These are phyloP conservation scores for Thymelicus acteon DNA, from an alignment of 2,888 invertebrate genomes.

Conservation along the genomic window DNA sequence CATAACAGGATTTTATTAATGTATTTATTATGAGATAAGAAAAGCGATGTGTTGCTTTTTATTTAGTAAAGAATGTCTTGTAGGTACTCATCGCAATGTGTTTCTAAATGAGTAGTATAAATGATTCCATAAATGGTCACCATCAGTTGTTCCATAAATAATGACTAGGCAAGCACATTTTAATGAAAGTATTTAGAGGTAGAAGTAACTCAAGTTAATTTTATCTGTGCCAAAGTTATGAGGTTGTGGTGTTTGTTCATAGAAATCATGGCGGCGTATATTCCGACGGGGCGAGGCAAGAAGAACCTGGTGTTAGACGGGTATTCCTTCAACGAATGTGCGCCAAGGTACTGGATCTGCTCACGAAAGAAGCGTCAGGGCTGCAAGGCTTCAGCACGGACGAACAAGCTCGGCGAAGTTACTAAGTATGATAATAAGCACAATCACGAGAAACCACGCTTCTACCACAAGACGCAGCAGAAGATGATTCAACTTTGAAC, in stretches of 20 bases:
- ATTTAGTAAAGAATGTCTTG: no score
- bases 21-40: no score
- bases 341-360: conserved; percentile 61
- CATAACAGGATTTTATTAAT: no score
- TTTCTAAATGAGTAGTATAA: no score
- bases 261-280: conserved; percentile 63
- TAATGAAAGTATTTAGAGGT: no score
- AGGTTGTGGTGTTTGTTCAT: conserved; percentile 44
- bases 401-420: conserved; percentile 64
- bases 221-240: background rate
- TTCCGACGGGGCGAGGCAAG: conserved; percentile 66
- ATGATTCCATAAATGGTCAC: no score
- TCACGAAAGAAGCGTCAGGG: conserved; percentile 50
- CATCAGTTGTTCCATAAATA: no score
- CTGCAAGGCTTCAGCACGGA: conserved; percentile 65
- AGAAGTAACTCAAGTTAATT: no score
- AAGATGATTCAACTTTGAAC: conserved; percentile 52
- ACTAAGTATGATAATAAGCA: conserved; percentile 56
- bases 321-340: conserved; percentile 59
- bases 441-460: conserved; percentile 66
- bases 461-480: conserved; percentile 62
- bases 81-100: no score
- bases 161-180: no score
- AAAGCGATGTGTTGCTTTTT: no score
- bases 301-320: conserved; percentile 64